Conservation (phyloP, 37 sponge, comb jelly and placozoan genomes). For the Spongilla lacustris region DNA sequence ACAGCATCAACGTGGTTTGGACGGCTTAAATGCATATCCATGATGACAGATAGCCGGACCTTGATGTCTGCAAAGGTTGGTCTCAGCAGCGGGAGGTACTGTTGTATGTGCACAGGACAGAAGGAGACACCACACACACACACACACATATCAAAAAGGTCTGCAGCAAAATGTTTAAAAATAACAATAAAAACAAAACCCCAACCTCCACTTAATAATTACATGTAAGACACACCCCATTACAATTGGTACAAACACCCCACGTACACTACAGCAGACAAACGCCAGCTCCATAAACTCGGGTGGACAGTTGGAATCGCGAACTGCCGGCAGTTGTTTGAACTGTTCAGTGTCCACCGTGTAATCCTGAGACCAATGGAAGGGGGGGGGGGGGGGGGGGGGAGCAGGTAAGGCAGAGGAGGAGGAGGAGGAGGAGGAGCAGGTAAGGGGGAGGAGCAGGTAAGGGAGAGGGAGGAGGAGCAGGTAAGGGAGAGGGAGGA, state of each 20-base stretch:
- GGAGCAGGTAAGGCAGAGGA: too few relatives aligned
- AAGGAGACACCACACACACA: neutral
- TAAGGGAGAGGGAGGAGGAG: too few relatives aligned
- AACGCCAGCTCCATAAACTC: conserved; percentile 71
- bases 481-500: too few relatives aligned
- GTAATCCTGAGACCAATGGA: conserved; percentile 51
- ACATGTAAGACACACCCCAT: too few relatives aligned
- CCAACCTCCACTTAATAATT: too few relatives aligned
- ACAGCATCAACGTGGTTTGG: neutral
- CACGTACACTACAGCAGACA: conserved; percentile 62
- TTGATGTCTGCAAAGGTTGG: conserved; percentile 47
- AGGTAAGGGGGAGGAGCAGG: too few relatives aligned
- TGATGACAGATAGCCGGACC: conserved; percentile 3
- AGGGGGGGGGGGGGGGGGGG: too few relatives aligned
- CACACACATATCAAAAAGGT: neutral
- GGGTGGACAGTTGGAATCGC: conserved; percentile 41
- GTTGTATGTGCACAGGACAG: neutral
- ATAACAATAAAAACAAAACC: neutral
- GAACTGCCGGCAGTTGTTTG: conserved; percentile 21
- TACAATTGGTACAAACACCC: neutral
- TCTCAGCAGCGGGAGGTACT: conserved; percentile 59
- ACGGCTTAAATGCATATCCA: neutral
- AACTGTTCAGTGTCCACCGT: conserved; percentile 61
- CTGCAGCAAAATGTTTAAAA: neutral
- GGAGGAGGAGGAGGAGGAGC: too few relatives aligned